Conservation (phyloP, 2,888 invertebrate species). For the Thalpophila matura region DNA sequence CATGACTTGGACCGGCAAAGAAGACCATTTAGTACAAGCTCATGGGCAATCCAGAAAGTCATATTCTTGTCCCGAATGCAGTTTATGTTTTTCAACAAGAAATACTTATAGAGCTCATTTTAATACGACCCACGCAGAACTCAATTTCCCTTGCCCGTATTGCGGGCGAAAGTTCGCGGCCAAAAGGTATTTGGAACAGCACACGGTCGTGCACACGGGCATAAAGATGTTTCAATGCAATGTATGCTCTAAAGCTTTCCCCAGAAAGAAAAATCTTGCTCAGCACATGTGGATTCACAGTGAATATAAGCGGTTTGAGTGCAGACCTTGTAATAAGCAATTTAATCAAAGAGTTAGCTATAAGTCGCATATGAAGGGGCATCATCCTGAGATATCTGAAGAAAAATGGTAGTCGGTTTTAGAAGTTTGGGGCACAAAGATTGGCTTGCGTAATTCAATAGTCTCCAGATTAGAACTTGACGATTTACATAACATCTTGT, state of each 20-base stretch:
- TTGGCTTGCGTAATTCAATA: too few species aligned
- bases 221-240: conserved; percentile 86
- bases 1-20: conserved; percentile 76
- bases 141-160: conserved; percentile 77
- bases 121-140: conserved; percentile 79
- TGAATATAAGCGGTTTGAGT: conserved; percentile 81
- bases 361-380: conserved; percentile 82
- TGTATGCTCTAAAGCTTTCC: conserved; percentile 84
- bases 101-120: conserved; percentile 78
- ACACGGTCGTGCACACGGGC: conserved; percentile 88
- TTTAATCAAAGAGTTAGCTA: conserved; percentile 84
- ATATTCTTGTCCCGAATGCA: conserved; percentile 80
- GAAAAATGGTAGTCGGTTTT: conserved; percentile 28
- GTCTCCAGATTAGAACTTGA: too few species aligned
- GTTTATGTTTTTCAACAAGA: conserved; percentile 72
- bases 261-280: conserved; percentile 79
- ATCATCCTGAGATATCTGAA: conserved; percentile 75
- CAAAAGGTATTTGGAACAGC: conserved; percentile 78
- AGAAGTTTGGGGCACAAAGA: too few species aligned
- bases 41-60: conserved; percentile 73
- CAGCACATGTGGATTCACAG: conserved; percentile 87
- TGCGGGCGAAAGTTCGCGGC: conserved; percentile 80
- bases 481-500: too few species aligned
- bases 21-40: conserved; percentile 73
- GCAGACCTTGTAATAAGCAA: conserved; percentile 80